Conservation (phyloP, 2,113 vertebrate species). For the Thunnus maccoyii region DNA sequence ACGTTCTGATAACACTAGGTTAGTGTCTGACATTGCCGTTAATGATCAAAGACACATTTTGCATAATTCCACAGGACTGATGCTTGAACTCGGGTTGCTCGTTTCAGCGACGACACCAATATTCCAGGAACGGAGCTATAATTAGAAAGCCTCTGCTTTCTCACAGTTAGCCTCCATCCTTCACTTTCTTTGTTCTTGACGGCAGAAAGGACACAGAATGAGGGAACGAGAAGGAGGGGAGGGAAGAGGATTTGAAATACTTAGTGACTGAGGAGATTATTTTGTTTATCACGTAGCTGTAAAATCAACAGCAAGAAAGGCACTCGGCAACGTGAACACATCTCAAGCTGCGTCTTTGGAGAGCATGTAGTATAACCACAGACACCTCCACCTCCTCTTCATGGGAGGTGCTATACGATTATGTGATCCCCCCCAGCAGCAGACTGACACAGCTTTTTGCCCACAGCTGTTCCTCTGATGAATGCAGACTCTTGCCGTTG, state of each 20-base stretch:
- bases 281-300: constrained; percentile 50
- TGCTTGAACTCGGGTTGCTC: constrained; percentile 53
- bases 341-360: constrained; percentile 15
- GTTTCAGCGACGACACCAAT: constrained; percentile 25
- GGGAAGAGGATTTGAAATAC: constrained; percentile 44
- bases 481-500: not conserved
- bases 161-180: constrained; percentile 49
- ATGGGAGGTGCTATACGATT: constrained; percentile 22
- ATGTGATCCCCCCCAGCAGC: constrained; percentile 33
- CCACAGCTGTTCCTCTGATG: constrained; percentile 64
- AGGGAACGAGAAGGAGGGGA: constrained; percentile 6
- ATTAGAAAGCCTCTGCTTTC: constrained; percentile 63
- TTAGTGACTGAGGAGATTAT: constrained; percentile 60
- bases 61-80: constrained; percentile 66
- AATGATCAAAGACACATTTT: constrained; percentile 70
- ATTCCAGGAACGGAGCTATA: constrained; percentile 56
- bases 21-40: constrained; percentile 14
- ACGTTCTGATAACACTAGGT: constrained; percentile 39
- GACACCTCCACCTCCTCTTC: constrained; percentile 2
- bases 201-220: constrained; percentile 25
- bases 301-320: constrained; percentile 34
- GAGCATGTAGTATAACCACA: not conserved
- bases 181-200: constrained; percentile 67
- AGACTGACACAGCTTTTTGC: constrained; percentile 8
- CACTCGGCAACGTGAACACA: constrained; percentile 3